These are phyloP conservation scores for Sphecodes monilicornis DNA, from an alignment of 2,888 invertebrate species.

Conservation along the genomic window DNA sequence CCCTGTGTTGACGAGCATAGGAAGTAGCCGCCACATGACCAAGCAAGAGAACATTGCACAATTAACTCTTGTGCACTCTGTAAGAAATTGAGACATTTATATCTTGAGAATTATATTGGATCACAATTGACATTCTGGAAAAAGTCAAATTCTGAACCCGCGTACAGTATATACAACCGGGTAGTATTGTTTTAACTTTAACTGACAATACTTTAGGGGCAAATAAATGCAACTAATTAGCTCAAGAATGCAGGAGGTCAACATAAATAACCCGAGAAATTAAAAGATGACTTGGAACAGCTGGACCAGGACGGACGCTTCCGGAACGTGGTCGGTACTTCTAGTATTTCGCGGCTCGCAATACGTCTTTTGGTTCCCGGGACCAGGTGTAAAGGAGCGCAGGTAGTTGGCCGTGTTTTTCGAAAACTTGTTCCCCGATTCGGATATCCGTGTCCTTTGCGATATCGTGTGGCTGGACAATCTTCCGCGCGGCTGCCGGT, in stretches of 20 bases:
- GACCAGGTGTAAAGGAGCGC: slow-evolving; percentile 41
- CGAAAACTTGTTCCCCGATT: slow-evolving; percentile 52
- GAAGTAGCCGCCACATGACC: no score
- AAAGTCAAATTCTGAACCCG: not conserved
- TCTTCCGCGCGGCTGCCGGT: slow-evolving; percentile 60
- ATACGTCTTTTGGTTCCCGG: not conserved
- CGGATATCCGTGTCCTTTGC: slow-evolving; percentile 63
- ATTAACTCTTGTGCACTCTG: no score
- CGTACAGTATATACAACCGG: not conserved
- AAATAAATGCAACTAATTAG: not conserved
- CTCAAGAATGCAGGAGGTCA: not conserved
- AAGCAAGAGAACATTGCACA: no score
- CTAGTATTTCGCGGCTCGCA: not conserved
- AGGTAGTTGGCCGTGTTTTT: slow-evolving; percentile 55
- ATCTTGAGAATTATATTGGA: not conserved
- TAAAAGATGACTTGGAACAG: not conserved
- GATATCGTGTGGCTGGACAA: slow-evolving; percentile 69
- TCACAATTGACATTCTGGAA: no score
- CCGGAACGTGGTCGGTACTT: not conserved
- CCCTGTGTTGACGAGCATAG: no score
- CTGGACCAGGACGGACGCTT: not conserved
- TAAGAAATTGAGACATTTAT: not conserved
- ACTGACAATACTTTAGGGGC: not conserved
- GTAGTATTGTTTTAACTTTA: not conserved
- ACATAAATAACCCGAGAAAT: not conserved